A percentile compares a stretch with the other conserved stretches of the same genome.
phyloP scores from a whole-genome alignment of 2,797 vertebrate genomes.

The Silurus lanzhouensis region DNA sequence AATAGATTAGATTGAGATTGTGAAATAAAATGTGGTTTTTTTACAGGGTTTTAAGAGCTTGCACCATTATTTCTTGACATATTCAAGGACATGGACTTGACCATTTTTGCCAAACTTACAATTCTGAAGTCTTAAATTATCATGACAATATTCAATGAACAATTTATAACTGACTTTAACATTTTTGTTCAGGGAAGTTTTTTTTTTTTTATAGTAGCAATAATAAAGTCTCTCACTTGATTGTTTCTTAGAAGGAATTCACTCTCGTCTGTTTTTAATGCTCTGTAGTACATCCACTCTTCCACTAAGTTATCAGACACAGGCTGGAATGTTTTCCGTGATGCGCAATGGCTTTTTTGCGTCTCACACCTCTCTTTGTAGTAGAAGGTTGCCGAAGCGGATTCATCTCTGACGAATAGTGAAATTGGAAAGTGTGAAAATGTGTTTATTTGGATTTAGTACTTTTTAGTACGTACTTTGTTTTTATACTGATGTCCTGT shows the following conservation, averaged over 20 bases:
- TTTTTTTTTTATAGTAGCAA: not conserved
- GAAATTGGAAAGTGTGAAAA: not conserved
- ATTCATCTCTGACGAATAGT: constrained; percentile 79
- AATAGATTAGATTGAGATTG: not conserved
- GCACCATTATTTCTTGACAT: not conserved
- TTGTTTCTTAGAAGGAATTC: constrained; percentile 79
- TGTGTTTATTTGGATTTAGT: too few relatives aligned
- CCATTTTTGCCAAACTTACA: not conserved
- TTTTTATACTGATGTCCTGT: too few relatives aligned
- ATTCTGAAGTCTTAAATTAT: not conserved
- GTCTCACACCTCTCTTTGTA: constrained; percentile 68
- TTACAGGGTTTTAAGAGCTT: not conserved
- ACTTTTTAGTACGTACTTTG: too few relatives aligned
- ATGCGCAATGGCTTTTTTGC: constrained; percentile 56
- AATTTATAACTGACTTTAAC: not conserved
- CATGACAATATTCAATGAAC: too few relatives aligned
- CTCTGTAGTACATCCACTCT: constrained; percentile 88
- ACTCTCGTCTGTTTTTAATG: constrained; percentile 71
- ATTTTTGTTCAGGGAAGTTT: too few relatives aligned
- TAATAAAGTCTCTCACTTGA: constrained; percentile 75
- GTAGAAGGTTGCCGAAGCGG: constrained; percentile 87
- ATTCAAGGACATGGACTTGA: not conserved
- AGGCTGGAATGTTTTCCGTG: constrained; percentile 37
- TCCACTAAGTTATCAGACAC: constrained; percentile 64
- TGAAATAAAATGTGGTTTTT: not conserved